A percentile compares a stretch with the other conserved stretches of the same genome.
phyloP scores from a whole-genome alignment of 2,113 vertebrate species.

The Hemicordylus capensis region DNA sequence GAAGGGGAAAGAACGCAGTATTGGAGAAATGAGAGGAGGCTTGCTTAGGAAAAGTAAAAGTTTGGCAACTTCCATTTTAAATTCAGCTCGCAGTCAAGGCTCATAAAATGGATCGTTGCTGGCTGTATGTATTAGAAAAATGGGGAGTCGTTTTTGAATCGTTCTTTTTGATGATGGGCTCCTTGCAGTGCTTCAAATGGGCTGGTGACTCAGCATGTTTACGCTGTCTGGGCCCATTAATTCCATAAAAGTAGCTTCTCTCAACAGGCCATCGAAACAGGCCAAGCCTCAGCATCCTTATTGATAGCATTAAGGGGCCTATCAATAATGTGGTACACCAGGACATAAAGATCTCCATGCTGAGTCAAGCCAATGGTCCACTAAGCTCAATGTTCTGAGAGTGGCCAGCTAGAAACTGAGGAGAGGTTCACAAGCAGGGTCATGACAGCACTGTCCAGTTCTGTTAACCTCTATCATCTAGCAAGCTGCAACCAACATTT shows the following conservation, averaged over 20 bases:
- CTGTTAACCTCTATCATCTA: background rate
- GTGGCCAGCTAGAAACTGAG: background rate
- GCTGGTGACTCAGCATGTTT: slow-evolving; percentile 21
- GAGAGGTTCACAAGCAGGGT: background rate
- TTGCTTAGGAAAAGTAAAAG: background rate
- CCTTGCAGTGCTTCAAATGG: slow-evolving; percentile 35
- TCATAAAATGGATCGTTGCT: background rate
- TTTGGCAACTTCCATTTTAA: background rate
- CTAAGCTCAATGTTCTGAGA: background rate
- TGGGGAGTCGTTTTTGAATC: background rate
- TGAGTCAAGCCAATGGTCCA: background rate
- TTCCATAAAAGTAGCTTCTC: slow-evolving; percentile 7
- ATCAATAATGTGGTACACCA: background rate
- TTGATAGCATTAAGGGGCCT: background rate
- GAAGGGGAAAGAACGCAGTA: background rate
- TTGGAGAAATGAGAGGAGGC: no score
- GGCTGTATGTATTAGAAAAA: background rate
- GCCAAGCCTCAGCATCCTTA: slow-evolving; percentile 19
- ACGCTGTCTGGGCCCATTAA: slow-evolving; percentile 1
- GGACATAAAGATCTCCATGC: background rate
- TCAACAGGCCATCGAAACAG: slow-evolving; percentile 6
- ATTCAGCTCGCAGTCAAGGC: background rate
- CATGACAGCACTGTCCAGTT: no score
- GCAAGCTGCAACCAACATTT: background rate
- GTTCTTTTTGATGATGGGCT: background rate